These are phyloP conservation scores for Boulengeromyrus knoepffleri DNA, from an alignment of 2,113 vertebrate species.

Conservation along the genomic window DNA sequence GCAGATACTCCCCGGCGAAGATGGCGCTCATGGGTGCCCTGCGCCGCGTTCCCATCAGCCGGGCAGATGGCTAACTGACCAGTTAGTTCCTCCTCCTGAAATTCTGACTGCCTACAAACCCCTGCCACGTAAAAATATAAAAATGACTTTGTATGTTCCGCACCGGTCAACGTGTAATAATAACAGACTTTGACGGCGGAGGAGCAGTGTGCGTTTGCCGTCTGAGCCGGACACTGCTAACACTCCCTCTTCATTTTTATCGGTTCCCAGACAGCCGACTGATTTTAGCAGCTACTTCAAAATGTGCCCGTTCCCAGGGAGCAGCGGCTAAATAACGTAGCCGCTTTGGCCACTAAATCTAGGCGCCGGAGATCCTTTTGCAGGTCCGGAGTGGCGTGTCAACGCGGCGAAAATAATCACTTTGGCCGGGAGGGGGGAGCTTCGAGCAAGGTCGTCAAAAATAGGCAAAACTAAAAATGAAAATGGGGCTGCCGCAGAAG, in stretches of 20 bases:
- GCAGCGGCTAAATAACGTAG: slow-evolving; percentile 51
- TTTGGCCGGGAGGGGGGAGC: slow-evolving; percentile 42
- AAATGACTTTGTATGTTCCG: background rate
- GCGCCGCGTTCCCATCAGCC: background rate
- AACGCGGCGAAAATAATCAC: slow-evolving; percentile 48
- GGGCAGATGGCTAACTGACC: background rate
- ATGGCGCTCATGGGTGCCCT: background rate
- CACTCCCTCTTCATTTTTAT: slow-evolving; percentile 37
- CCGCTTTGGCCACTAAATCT: slow-evolving; percentile 41
- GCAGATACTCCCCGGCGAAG: background rate
- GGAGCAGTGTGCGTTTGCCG: background rate
- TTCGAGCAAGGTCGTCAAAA: slow-evolving; percentile 42
- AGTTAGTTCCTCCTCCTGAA: background rate
- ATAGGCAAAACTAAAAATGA: slow-evolving; percentile 46
- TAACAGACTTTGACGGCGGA: background rate
- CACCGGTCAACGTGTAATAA: background rate
- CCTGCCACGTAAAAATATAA: background rate
- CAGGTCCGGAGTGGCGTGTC: slow-evolving; percentile 40
- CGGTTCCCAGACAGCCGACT: slow-evolving; percentile 42
- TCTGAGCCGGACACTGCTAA: background rate
- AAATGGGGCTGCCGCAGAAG: slow-evolving; percentile 42
- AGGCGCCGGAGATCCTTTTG: slow-evolving; percentile 44
- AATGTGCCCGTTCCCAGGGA: slow-evolving; percentile 49
- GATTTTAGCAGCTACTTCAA: slow-evolving; percentile 56
- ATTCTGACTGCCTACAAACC: background rate